Percentiles rank a stretch among this genome's conserved stretches.
Evolutionary conservation across 2,113 vertebrate genomes (phyloP).

Genomic region (Sterrhoptilus dennistouni): DNA sequence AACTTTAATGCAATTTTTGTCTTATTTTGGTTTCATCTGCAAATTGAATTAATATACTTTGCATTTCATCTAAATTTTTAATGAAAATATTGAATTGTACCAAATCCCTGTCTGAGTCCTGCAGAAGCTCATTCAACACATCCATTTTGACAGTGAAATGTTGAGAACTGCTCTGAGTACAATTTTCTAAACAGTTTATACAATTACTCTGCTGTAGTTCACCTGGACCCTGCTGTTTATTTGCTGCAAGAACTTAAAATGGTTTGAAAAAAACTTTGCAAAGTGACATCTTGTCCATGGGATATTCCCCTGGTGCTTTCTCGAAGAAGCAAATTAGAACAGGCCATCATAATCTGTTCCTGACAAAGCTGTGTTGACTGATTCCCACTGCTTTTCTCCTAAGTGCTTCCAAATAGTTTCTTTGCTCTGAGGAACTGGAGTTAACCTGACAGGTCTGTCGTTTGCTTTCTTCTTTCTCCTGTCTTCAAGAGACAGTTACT

Average conservation of each 20-base stretch:
- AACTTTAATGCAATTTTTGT: constrained; percentile 6
- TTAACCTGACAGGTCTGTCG: neutral
- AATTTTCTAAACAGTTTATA: neutral
- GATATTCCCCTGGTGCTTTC: neutral
- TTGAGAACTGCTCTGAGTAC: neutral
- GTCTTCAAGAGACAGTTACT: neutral
- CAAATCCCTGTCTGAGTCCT: neutral
- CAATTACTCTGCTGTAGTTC: neutral
- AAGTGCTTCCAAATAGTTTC: neutral
- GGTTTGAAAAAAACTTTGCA: neutral
- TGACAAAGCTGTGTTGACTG: neutral
- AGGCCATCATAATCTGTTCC: neutral
- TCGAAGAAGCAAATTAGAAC: neutral
- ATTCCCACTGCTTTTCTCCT: neutral
- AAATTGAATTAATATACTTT: neutral
- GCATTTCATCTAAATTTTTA: neutral
- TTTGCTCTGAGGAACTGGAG: constrained; percentile 6
- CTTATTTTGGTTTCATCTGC: neutral
- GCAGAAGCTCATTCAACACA: neutral
- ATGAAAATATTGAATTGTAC: constrained; percentile 13
- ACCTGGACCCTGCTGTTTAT: neutral
- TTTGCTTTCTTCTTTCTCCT: neutral
- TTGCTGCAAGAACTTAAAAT: neutral
- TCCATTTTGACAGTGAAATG: neutral
- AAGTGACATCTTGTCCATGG: neutral